Percentiles rank a stretch among this genome's conserved stretches.
Evolutionary conservation across 1,140 invertebrate genomes (phyloP).

Genomic region (Cherax quadricarinatus): DNA sequence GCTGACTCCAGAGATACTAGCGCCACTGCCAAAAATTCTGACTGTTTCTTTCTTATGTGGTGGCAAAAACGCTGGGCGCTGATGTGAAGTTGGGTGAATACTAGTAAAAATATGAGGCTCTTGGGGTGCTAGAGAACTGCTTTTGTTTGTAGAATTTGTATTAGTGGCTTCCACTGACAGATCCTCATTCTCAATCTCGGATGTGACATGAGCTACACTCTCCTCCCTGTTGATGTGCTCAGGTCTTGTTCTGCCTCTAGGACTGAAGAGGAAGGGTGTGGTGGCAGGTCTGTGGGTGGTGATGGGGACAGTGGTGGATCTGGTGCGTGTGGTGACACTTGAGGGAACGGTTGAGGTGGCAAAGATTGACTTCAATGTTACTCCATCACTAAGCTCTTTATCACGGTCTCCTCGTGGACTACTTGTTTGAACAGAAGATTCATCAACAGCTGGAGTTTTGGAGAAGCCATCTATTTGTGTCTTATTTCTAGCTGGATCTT

Average conservation of each 20-base stretch:
- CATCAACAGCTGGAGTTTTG: constrained; percentile 7
- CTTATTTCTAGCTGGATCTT: constrained; percentile 10
- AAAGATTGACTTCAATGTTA: constrained; percentile 10
- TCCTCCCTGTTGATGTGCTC: background rate
- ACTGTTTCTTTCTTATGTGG: background rate
- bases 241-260: background rate
- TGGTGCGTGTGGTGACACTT: constrained; percentile 58
- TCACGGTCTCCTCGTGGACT: background rate
- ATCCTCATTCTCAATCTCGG: background rate
- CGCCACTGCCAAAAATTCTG: background rate
- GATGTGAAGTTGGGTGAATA: constrained; percentile 48
- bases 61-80: constrained; percentile 12
- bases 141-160: background rate
- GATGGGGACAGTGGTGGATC: constrained; percentile 60
- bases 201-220: background rate
- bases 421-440: constrained; percentile 29
- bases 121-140: background rate
- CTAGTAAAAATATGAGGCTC: background rate
- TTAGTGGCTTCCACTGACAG: background rate
- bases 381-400: background rate
- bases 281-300: constrained; percentile 38
- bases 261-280: constrained; percentile 16
- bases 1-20: background rate
- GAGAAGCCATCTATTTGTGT: background rate
- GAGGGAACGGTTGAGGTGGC: constrained; percentile 55